These are phyloP conservation scores for Mamestra configurata DNA, from an alignment of 1,140 invertebrate genomes.

Conservation along the genomic window DNA sequence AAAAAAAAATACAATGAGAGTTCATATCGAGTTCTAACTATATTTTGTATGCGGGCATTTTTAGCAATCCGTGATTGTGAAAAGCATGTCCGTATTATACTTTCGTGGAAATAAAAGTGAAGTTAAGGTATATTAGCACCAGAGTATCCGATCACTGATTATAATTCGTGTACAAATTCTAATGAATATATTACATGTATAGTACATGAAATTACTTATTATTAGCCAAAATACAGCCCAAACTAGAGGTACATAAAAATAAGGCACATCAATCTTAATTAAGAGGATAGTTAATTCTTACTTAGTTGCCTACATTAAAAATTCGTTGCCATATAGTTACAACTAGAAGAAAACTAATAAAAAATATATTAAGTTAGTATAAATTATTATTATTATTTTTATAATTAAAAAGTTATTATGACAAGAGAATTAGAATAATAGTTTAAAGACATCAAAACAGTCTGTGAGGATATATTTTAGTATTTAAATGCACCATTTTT, in stretches of 20 bases:
- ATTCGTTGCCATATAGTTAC: slow-evolving; percentile 28
- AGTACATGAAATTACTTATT: background rate
- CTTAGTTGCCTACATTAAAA: background rate
- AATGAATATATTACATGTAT: no score
- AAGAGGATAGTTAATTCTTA: background rate
- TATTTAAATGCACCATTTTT: slow-evolving; percentile 30
- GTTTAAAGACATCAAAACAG: slow-evolving; percentile 35
- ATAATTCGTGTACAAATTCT: no score
- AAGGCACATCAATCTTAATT: slow-evolving; percentile 37
- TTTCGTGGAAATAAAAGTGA: no score
- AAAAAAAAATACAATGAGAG: no score
- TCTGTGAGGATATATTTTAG: slow-evolving; percentile 21
- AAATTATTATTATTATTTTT: background rate
- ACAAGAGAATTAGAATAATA: slow-evolving; percentile 14
- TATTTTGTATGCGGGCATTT: no score
- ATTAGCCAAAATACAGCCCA: slow-evolving; percentile 7
- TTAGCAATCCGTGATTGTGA: no score
- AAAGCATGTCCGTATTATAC: no score
- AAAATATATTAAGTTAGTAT: background rate
- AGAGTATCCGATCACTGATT: no score
- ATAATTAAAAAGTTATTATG: slow-evolving; percentile 18
- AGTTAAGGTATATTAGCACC: no score
- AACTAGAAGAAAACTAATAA: background rate
- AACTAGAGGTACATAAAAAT: slow-evolving; percentile 24
- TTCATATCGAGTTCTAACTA: no score